A percentile compares a stretch with the other conserved stretches of the same genome.
Evolutionary conservation across 2,888 invertebrate genomes (phyloP).

Genomic region (Tyria jacobaeae): DNA sequence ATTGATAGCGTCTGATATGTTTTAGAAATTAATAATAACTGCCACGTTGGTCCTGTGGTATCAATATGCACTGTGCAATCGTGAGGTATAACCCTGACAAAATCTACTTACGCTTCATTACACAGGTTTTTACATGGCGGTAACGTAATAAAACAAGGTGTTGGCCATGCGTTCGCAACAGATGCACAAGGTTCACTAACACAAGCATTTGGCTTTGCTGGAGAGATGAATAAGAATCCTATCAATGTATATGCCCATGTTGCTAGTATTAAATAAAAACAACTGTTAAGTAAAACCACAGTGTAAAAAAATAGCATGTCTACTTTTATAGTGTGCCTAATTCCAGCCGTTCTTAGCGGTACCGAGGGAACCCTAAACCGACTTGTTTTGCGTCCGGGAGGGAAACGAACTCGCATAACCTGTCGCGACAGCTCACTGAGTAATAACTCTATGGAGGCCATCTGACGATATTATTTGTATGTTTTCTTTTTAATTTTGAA

Average conservation of each 20-base stretch:
- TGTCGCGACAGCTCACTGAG: conserved; percentile 62
- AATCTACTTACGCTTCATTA: no score
- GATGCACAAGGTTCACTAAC: no score
- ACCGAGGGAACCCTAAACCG: conserved; percentile 19
- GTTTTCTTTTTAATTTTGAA: conserved; percentile 16
- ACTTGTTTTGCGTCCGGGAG: conserved; percentile 64
- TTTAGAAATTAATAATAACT: not conserved
- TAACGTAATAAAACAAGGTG: no score
- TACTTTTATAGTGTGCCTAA: not conserved
- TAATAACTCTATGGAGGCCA: conserved; percentile 55
- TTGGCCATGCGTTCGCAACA: no score
- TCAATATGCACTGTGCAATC: not conserved
- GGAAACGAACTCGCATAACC: conserved; percentile 71
- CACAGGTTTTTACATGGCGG: no score
- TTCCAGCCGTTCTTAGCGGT: conserved; percentile 4
- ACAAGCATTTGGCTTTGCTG: no score
- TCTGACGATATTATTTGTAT: conserved; percentile 45
- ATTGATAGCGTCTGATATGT: not conserved
- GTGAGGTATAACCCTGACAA: not conserved
- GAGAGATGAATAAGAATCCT: no score
- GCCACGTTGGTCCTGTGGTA: not conserved
- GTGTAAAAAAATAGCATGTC: no score
- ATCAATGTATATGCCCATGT: no score
- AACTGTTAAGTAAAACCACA: not conserved
- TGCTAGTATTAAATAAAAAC: no score